These are phyloP conservation scores for Drosophila atripex DNA, from an alignment of 2,888 invertebrate genomes.

Conservation along the genomic window DNA sequence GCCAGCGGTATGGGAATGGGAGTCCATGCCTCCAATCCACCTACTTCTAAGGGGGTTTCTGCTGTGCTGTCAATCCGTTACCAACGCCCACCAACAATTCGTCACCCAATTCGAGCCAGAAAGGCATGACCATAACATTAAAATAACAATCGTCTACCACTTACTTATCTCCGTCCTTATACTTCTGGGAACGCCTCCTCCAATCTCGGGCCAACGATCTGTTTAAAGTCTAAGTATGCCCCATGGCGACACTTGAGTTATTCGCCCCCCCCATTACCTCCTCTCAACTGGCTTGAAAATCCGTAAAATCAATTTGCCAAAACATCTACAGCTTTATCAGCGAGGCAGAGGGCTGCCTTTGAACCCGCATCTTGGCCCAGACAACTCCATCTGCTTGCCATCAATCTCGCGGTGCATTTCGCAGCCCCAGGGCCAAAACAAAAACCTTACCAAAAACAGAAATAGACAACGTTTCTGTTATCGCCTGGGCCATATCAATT, in stretches of 20 bases:
- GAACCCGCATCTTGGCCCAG: constrained; percentile 57
- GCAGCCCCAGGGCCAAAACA: constrained; percentile 31
- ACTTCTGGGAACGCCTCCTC: constrained; percentile 32
- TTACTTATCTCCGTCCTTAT: constrained; percentile 64
- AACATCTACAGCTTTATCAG: constrained; percentile 81
- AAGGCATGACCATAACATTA: constrained; percentile 68
- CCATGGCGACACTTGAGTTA: constrained; percentile 69
- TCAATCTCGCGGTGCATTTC: constrained; percentile 41
- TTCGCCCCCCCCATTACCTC: constrained; percentile 49
- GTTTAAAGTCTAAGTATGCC: constrained; percentile 78
- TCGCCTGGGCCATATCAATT: constrained; percentile 73
- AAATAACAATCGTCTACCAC: constrained; percentile 74
- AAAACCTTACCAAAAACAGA: constrained; percentile 22
- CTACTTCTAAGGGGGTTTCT: background rate
- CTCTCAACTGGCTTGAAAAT: constrained; percentile 47
- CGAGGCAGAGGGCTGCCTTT: constrained; percentile 24
- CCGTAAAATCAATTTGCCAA: constrained; percentile 81
- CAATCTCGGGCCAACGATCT: constrained; percentile 69
- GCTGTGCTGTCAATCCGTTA: constrained; percentile 68
- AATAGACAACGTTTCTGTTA: constrained; percentile 71
- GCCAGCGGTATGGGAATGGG: constrained; percentile 25
- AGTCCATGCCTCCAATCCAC: constrained; percentile 5
- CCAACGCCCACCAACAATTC: constrained; percentile 68
- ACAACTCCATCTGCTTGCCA: constrained; percentile 46
- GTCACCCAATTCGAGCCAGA: constrained; percentile 58